Percentiles rank a stretch among this genome's conserved stretches.
Conservation (phyloP, 2,888 invertebrate genomes). For the Meloe dianella region DNA sequence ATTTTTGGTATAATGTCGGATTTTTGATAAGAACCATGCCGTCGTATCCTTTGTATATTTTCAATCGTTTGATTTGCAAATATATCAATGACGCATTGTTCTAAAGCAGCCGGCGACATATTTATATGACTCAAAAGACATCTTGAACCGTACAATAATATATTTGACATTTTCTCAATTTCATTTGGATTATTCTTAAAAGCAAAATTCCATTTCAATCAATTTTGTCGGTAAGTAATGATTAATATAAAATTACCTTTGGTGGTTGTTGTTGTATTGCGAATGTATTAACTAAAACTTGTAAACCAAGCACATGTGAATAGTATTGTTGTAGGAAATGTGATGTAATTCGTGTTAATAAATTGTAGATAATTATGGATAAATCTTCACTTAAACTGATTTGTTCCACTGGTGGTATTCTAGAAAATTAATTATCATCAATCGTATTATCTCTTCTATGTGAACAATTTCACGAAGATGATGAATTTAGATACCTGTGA, state of each 20-base stretch:
- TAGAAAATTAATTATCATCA: conserved; percentile 51
- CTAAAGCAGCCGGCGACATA: conserved; percentile 58
- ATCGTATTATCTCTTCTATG: too few relatives aligned
- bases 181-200: conserved; percentile 38
- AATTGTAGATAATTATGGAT: conserved; percentile 62
- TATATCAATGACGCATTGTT: conserved; percentile 55
- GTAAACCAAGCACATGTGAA: conserved; percentile 76
- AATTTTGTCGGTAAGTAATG: not conserved
- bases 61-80: conserved; percentile 56
- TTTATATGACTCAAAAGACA: conserved; percentile 61
- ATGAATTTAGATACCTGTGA: conserved; percentile 51
- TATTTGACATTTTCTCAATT: conserved; percentile 53
- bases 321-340: conserved; percentile 82
- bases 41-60: conserved; percentile 49
- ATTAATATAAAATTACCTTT: conserved; percentile 50
- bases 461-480: too few relatives aligned
- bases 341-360: conserved; percentile 70
- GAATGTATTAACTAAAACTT: conserved; percentile 82
- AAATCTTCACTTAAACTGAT: conserved; percentile 64
- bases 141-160: conserved; percentile 53
- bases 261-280: conserved; percentile 55
- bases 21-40: conserved; percentile 51
- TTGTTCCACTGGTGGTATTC: conserved; percentile 72
- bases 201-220: not conserved
- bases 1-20: conserved; percentile 51